A percentile compares a stretch with the other conserved stretches of the same genome.
Evolutionary conservation across 1,140 invertebrate species (phyloP).

Genomic region (Panulirus ornatus): DNA sequence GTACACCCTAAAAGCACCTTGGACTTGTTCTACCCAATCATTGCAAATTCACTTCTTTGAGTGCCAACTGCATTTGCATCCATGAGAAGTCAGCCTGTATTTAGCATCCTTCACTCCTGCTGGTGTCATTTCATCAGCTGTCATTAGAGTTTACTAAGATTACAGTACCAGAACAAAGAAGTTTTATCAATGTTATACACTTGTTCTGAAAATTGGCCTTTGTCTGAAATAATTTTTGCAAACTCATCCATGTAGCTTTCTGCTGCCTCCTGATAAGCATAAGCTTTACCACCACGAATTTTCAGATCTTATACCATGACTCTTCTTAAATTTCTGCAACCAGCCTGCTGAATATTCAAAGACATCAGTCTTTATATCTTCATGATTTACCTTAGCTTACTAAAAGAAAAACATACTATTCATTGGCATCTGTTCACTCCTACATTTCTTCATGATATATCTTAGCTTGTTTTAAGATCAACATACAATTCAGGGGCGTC

Average conservation of each 20-base stretch:
- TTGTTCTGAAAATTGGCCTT: background rate
- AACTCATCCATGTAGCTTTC: constrained; percentile 17
- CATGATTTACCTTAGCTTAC: background rate
- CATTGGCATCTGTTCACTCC: too few species aligned
- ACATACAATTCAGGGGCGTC: background rate
- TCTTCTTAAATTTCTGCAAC: too few species aligned
- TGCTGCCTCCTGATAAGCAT: constrained; percentile 2
- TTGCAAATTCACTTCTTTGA: background rate
- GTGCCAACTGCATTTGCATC: constrained; percentile 1
- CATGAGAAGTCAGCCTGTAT: background rate
- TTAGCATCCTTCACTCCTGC: constrained; percentile 11
- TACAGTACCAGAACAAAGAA: background rate
- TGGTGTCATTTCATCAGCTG: constrained; percentile 10
- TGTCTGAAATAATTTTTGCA: background rate
- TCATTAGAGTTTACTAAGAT: background rate
- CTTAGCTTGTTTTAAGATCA: background rate
- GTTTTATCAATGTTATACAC: constrained; percentile 5
- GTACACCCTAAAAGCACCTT: background rate
- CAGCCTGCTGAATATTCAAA: background rate
- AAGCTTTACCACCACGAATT: background rate
- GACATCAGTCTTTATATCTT: background rate
- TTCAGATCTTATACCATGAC: constrained; percentile 11
- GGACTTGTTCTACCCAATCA: background rate
- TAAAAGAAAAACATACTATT: too few species aligned
- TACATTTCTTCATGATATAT: background rate